phyloP scores from a whole-genome alignment of 37 sponge, comb jelly and placozoan species.

The Cliona cf. orientalis region DNA sequence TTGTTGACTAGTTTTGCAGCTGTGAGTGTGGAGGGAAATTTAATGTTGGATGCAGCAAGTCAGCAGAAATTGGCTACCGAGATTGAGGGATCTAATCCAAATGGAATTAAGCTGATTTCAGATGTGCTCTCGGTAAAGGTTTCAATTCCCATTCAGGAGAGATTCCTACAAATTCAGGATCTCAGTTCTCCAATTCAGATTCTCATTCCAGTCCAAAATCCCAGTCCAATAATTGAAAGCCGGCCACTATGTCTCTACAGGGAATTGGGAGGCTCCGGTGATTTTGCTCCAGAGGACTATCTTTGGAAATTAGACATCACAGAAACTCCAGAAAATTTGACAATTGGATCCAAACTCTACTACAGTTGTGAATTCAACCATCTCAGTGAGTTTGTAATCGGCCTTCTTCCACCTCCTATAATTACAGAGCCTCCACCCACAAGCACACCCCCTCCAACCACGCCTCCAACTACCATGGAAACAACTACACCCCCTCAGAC shows the following conservation, averaged over 20 bases:
- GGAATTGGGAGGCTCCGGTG: constrained; percentile 33
- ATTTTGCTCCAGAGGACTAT: background rate
- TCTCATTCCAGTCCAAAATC: constrained; percentile 24
- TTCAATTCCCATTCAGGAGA: constrained; percentile 52
- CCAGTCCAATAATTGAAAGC: background rate
- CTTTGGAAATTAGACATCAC: constrained; percentile 51
- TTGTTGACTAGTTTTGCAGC: too few relatives aligned
- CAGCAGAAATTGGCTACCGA: constrained; percentile 9
- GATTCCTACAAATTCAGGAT: constrained; percentile 13
- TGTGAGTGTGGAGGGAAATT: background rate
- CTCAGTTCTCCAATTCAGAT: constrained; percentile 29
- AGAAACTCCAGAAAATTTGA: constrained; percentile 1
- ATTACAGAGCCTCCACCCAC: constrained; percentile 38
- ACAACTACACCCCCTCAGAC: background rate
- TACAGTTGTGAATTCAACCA: constrained; percentile 56
- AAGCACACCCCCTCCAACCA: constrained; percentile 23
- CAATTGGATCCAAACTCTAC: background rate
- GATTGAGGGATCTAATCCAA: constrained; percentile 41
- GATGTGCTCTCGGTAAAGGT: constrained; percentile 33
- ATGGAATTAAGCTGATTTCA: constrained; percentile 32
- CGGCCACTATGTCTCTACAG: constrained; percentile 63
- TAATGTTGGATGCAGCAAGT: constrained; percentile 9
- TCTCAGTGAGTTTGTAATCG: constrained; percentile 68
- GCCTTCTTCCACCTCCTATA: constrained; percentile 69
- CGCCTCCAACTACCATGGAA: constrained; percentile 6